Base-by-base conservation (phyloP, 2,797 vertebrate genomes). In the Sebastiscus albofasciatus region DNA sequence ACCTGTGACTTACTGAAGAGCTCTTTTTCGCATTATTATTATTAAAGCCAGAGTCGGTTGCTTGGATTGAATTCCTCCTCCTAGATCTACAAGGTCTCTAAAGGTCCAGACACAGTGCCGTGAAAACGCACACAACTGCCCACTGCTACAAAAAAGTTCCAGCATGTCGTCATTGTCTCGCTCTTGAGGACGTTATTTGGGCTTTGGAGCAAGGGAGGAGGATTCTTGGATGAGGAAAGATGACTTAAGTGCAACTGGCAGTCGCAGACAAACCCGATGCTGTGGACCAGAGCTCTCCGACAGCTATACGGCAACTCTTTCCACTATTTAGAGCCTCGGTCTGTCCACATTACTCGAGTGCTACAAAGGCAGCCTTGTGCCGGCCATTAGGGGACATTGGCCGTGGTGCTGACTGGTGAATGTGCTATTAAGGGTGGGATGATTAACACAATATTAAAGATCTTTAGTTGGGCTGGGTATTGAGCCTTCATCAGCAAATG, bases 291-390 rank as follows among this genome's bases (percentile, higher is more conserved):
- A 33, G 69, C 0, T 72, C 58, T 86, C 87, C 82, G 88, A 85
- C 84, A 88, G 72, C 77, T 90, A 88, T 79, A 89, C 74, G 65
- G 86, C 61, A 39, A 80, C 80, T 83, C 60, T 84, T 83, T 90
- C 69, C 74, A 81, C 76, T 72, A 62, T 18, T 49, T 36, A 67
- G 60, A 77, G 79, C 55, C 75, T 36, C 36, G 79, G 52, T 60
- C 46, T 18, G 70, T 87, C 71, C 29, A 65, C 75, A 79, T 83
- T 72, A 59, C 42, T 46, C 22, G 12, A 20, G 62, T 64, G 36
- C 52, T 80, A 90, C 74, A 79, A 62, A 90, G 77, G 61, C 74
- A 62, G 77, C 70, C 31, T 88, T 85, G 67, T 80, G 18, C 42
- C 58, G 31, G n/a, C 20, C 52, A 29, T 56, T 26, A 72, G 13